Conservation (phyloP, 2,888 invertebrate species). For the Lochmaea crataegi region DNA sequence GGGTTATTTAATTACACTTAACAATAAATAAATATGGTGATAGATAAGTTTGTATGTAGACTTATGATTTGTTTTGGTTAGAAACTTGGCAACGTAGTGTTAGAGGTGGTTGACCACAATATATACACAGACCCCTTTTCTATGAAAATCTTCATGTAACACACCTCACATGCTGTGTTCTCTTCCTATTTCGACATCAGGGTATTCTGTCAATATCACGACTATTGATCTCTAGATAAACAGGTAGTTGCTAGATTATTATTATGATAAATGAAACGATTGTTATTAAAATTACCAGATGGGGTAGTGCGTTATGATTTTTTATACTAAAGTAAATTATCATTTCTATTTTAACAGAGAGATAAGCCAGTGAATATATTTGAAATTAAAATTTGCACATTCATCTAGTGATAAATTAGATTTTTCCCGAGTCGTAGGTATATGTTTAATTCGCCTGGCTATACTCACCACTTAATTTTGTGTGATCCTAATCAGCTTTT, state of each 20-base stretch:
- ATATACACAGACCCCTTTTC: slow-evolving; percentile 57
- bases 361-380: background rate
- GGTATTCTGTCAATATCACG: slow-evolving; percentile 24
- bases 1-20: background rate
- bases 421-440: no score
- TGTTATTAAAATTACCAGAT: background rate
- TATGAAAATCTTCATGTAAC: slow-evolving; percentile 57
- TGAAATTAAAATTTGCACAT: no score
- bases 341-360: background rate
- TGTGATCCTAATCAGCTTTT: no score
- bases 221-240: slow-evolving; percentile 23
- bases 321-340: background rate
- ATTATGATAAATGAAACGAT: background rate
- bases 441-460: no score
- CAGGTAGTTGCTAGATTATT: slow-evolving; percentile 16
- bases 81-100: slow-evolving; percentile 59
- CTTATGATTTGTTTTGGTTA: slow-evolving; percentile 54
- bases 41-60: background rate
- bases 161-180: slow-evolving; percentile 51
- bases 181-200: slow-evolving; percentile 21
- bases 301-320: background rate
- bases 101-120: slow-evolving; percentile 63
- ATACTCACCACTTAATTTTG: no score
- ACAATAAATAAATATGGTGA: slow-evolving; percentile 1
- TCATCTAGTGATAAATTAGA: no score